Base-by-base conservation (phyloP, 2,888 invertebrate genomes). In the Boloria euphrosyne region DNA sequence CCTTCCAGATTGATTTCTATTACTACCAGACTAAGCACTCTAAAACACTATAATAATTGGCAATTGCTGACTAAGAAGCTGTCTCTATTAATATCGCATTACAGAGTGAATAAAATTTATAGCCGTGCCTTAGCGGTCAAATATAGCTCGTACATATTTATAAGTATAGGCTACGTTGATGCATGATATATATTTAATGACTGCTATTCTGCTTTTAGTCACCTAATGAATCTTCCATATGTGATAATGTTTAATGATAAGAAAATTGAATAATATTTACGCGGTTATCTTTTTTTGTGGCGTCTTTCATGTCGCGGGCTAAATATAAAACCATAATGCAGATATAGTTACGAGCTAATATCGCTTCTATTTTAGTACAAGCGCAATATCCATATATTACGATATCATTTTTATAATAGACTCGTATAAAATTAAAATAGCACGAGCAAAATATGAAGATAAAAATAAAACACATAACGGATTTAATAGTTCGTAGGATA, bases 1-100 rank as follows among this genome's bases (percentile, higher is more conserved):
- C 82, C 78, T 85, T 86, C 80, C 77, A 82, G 80, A 87, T 87
- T 85, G 84, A 87, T 86, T 87, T 87, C 84, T 85, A 83, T 88
- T 87, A 87, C 86, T 83, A 81, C 76, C 77, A 75, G 77, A 74
- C 77, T 79, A 78, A 77, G 81, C 82, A 83, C 83, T 82, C 78
- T 83, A 85, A 82, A 83, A 81, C 82, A 80, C 80, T 79, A 74
- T 75, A 82, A 80, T 86, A 83, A 87, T 86, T 82, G 82, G 76
- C 76, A 80, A 78, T 78, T 78, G 76, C 74, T 62, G 67, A 65
- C 70, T 54, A 65, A 67, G 67, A 76, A 75, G 76, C 76, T 70
- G 73, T 54, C 64, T 70, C 69, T 60, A 72, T 72, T 70, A 71
- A 70, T 59, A 66, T 58, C 50, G 66, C 68, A 70, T 68, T 68